Base-by-base conservation (phyloP, 2,888 invertebrate species). In the Amphipyra berbera region DNA sequence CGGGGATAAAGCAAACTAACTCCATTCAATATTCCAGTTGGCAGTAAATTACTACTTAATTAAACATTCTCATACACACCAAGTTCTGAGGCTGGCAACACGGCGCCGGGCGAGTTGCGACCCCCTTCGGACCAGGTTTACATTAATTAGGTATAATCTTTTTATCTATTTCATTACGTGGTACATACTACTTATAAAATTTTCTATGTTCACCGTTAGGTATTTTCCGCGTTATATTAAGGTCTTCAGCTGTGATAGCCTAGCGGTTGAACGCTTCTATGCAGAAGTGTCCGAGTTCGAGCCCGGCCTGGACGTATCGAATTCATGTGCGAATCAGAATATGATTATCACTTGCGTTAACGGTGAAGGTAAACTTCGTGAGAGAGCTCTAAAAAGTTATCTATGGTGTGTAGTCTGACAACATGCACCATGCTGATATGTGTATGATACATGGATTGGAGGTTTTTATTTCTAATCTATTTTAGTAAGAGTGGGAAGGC, bases 31-130 rank as follows among this genome's bases (percentile, higher is more conserved):
- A 82, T 56, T 82, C 86, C 79, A 86, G 84, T 85, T 84, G 84
- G 78, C 81, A 83, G 83, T 85, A 88, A 88, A 89, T 89, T 84
- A 84, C 86, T 76, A 71, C 77, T 84, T 89, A 88, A 90, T 90
- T 90, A 89, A 89, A 86, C 85, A 88, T 88, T 85, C 82, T 76
- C 79, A 79, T 67, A 63, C 2, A 63, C 2, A 45, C 13, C n/a
- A 48, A 42, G 41, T 38, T 61, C 44, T 33, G 27, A 42, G 52
- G 13, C 38, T 46, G 41, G 57, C 47, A 54, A 13, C 46, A 44
- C 12, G 38, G 54, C 47, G 35, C 54, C 21, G n/a, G n/a, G 27
- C 27, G 27, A 2, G 15, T 12, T 37, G 15, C 46, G 42, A 53
- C 45, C 52, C 41, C 41, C 13, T 56, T 68, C 30, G 9, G 41